A percentile compares a stretch with the other conserved stretches of the same genome.
Conservation (phyloP, 2,888 invertebrate genomes). For the Macrosoma leucophasiata region DNA sequence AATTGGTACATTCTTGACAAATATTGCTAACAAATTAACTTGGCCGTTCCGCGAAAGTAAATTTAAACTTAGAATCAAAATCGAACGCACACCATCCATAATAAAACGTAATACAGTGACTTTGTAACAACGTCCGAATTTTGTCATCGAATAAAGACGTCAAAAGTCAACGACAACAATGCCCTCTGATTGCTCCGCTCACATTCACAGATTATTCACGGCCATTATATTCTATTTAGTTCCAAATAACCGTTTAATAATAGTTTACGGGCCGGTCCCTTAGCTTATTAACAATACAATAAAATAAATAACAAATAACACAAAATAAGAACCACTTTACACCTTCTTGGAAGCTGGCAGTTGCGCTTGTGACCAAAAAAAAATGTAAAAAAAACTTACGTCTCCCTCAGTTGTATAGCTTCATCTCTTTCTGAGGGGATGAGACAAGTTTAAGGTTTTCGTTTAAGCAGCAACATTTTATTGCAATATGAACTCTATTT, state of each 20-base stretch:
- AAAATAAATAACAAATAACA: constrained; percentile 70
- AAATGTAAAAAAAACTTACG: constrained; percentile 39
- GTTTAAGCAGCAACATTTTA: too few relatives aligned
- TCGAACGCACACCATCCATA: constrained; percentile 3
- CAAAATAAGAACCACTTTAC: constrained; percentile 70
- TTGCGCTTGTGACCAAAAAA: constrained; percentile 47
- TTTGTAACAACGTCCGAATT: constrained; percentile 6
- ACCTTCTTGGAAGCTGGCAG: constrained; percentile 72
- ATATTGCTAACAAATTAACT: too few relatives aligned
- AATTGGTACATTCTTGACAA: too few relatives aligned
- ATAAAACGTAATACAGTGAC: too few relatives aligned
- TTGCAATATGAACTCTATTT: constrained; percentile 29
- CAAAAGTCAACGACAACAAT: constrained; percentile 63
- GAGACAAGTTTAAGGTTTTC: too few relatives aligned
- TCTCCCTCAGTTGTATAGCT: constrained; percentile 36
- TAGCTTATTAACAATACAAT: constrained; percentile 75
- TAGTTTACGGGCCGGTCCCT: constrained; percentile 65
- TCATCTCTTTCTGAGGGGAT: constrained; percentile 35
- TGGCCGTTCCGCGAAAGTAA: too few relatives aligned
- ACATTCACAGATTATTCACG: constrained; percentile 68
- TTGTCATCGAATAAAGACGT: constrained; percentile 48
- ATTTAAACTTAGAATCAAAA: too few relatives aligned
- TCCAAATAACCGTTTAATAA: constrained; percentile 74
- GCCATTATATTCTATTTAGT: constrained; percentile 75
- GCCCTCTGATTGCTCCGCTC: constrained; percentile 55